Base-by-base conservation (phyloP, 1,140 invertebrate species). In the Scaptomyza pallida region DNA sequence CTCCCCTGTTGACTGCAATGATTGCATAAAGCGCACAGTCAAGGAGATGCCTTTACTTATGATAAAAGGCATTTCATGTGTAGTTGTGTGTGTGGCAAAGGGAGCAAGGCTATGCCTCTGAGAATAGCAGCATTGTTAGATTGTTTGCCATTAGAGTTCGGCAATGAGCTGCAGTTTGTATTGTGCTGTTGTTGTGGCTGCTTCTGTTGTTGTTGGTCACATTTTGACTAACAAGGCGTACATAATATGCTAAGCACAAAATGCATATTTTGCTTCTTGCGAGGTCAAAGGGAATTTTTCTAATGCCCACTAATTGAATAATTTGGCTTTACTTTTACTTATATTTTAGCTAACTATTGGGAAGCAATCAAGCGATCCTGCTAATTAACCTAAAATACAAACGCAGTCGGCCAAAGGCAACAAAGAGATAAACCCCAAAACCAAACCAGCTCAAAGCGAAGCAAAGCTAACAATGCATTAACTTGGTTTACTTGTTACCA, bases 21-120 rank as follows among this genome's bases (percentile, higher is more conserved):
- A 85, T 85, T 85, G 77, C 77, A 81, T 81, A 86, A 85, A 85
- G 63, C 17, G 55, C 13, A n/a, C 47, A 59, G 45, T 54, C 30
- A 65, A 65, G 60, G 50, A 55, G 61, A 71, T 51, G 68, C 45
- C 23, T 64, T 43, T 51, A 26, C 37, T 40, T 30, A 45, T 30
- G 19, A 57, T 71, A 57, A 65, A 65, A 57, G 37, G 26, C 51
- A 71, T 59, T 71, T 37, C 57, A 15, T 43, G 56, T 26, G 56
- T 47, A 6, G 37, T 26, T 23, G 26, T 44, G 64, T 43, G 41
- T 64, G 8, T 50, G 37, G 19, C 45, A 71, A 65, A 45, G 69
- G 41, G 62, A 54, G 47, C 69, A 72, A 72, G 69, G 69, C 68
- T 72, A 67, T 59, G 23, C 63, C 41, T 43, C 40, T 72, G 69